These are phyloP conservation scores for Pemphigus obesinymphae DNA, from an alignment of 1,140 invertebrate species.

Conservation along the genomic window DNA sequence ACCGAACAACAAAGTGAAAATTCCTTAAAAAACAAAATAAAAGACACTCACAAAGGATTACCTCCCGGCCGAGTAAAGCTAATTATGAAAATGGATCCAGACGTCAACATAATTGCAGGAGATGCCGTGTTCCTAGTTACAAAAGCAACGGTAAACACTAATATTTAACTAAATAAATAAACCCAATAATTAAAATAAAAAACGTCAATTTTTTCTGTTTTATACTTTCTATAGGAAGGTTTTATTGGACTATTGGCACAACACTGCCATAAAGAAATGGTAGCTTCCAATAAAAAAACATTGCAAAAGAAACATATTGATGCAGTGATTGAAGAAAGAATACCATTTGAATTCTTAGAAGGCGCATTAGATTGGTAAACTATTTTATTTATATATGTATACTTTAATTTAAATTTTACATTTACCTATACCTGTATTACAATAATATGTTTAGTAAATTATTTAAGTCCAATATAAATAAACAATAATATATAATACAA, in stretches of 20 bases:
- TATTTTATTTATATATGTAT: background rate
- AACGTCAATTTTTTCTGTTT: background rate
- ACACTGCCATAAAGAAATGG: constrained; percentile 27
- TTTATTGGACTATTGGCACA: constrained; percentile 1
- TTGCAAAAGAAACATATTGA: constrained; percentile 38
- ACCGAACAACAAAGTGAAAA: background rate
- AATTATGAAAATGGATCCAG: constrained; percentile 43
- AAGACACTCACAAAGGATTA: constrained; percentile 16
- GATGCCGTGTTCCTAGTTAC: constrained; percentile 38
- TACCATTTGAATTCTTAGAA: constrained; percentile 38
- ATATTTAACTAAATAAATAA: no score
- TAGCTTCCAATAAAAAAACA: constrained; percentile 33
- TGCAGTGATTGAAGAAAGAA: constrained; percentile 9
- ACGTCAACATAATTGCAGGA: constrained; percentile 29
- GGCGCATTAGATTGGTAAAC: constrained; percentile 38
- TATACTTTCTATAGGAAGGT: background rate
- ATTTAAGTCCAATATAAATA: no score
- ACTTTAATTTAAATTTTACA: background rate
- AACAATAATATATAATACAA: no score
- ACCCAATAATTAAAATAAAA: background rate
- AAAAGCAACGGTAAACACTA: constrained; percentile 33
- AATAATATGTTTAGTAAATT: background rate
- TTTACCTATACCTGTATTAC: background rate
- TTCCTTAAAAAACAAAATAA: background rate
- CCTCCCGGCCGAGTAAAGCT: constrained; percentile 38